Evolutionary conservation across 2,113 vertebrate species (phyloP), one percentile per base, ranked within the genome.

Genomic region (Pteropus alecto): DNA sequence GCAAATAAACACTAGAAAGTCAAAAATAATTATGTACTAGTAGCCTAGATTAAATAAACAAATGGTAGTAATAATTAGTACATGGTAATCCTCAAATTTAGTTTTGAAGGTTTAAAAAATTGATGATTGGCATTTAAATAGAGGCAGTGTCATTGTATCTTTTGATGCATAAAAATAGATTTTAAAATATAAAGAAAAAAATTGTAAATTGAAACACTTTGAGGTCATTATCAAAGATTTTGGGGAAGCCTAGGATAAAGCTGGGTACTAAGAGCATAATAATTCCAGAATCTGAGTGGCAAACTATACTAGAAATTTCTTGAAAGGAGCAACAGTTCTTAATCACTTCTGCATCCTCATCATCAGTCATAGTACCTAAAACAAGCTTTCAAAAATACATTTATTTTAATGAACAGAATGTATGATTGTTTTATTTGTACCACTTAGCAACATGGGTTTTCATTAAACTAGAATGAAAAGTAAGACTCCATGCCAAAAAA

Each of bases 391-490:
- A 65, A 76, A 88, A 78, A 70, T 86, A 38, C 15, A 33, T 70
- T 91, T 84, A 91, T 95, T 91, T 94, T 83, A 93, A 74, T 73
- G 35, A 95, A 94, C 7, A 95, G n/a, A 71, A 71, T 68, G 33
- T 60, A 85, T 90, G 54, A 93, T 93, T 35, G 65, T 94, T 94
- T 94, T 95, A 92, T 89, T 86, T 68, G 28, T 86, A 77, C 60
- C 56, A 93, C 38, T 95, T 83, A 38, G 56, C 56, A 94, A 86
- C 82, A 82, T 58, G 67, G 67, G 46, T 74, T 95, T 94, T 97
- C 67, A 86, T 61, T 93, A 82, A 65, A 77, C 56, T 90, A 79
- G 82, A 96, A 94, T 91, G 46, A 95, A 92, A 96, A 95, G 43
- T 68, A 77, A 84, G 35, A 68, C 41, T 86, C 24, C 48, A 7